Conservation (phyloP, 2,113 vertebrate genomes). For the Mellivora capensis region DNA sequence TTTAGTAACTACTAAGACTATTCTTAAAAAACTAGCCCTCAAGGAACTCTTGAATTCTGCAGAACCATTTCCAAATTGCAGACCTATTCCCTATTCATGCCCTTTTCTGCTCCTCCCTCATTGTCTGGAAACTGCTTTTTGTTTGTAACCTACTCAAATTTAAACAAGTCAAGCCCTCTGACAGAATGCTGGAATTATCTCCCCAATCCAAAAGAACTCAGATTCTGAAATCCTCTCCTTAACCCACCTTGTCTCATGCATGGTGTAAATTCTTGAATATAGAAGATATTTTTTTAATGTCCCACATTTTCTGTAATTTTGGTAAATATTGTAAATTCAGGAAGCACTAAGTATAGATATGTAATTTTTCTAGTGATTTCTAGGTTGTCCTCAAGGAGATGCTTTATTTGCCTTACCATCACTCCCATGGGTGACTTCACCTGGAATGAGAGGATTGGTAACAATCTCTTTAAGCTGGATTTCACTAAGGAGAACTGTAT, state of each 20-base stretch:
- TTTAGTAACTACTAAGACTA: constrained; percentile 14
- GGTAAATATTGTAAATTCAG: not conserved
- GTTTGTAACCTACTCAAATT: not conserved
- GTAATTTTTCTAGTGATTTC: not conserved
- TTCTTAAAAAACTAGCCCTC: not conserved
- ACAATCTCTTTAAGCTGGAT: not conserved
- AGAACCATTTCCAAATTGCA: not conserved
- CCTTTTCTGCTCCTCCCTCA: not conserved
- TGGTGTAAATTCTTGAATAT: not conserved
- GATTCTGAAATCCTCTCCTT: not conserved
- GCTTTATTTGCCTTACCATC: not conserved
- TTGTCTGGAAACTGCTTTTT: not conserved
- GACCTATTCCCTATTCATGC: not conserved
- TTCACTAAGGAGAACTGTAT: not conserved
- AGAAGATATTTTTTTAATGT: not conserved
- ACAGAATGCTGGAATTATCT: not conserved
- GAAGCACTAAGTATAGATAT: not conserved
- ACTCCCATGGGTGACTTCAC: not conserved
- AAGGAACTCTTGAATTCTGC: not conserved
- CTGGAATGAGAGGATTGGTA: not conserved
- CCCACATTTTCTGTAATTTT: not conserved
- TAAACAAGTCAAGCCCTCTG: not conserved
- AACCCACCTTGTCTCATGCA: not conserved
- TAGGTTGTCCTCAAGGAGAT: not conserved
- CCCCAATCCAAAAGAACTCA: not conserved